Conservation (phyloP, 2,888 invertebrate species). For the Dinocampus coccinellae region DNA sequence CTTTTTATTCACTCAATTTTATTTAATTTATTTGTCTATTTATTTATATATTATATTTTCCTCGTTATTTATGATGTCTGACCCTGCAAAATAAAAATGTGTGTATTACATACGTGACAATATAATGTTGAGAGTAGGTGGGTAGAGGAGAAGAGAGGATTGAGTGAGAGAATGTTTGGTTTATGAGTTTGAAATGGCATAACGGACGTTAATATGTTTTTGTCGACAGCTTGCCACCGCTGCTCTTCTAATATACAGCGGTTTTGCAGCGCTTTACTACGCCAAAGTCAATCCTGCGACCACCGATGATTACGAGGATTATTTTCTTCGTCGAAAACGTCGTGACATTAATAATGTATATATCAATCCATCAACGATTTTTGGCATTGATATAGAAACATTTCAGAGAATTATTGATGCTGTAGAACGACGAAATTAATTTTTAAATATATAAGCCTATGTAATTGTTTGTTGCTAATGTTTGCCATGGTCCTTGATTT, state of each 20-base stretch:
- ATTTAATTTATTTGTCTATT: neutral
- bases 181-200: slow-evolving; percentile 28
- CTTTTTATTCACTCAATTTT: neutral
- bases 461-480: no score
- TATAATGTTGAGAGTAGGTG: neutral
- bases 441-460: slow-evolving; percentile 29
- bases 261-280: slow-evolving; percentile 88
- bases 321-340: slow-evolving; percentile 75
- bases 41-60: slow-evolving; percentile 15
- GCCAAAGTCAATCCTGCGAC: slow-evolving; percentile 88
- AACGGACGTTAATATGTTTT: slow-evolving; percentile 38
- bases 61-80: slow-evolving; percentile 39
- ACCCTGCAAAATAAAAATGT: slow-evolving; percentile 17
- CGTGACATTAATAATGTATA: slow-evolving; percentile 29
- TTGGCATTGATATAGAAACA: slow-evolving; percentile 75
- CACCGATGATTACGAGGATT: slow-evolving; percentile 83
- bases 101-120: neutral
- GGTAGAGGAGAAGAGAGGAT: slow-evolving; percentile 2
- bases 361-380: slow-evolving; percentile 52
- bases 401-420: slow-evolving; percentile 79
- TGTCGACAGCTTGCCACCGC: slow-evolving; percentile 83
- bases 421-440: slow-evolving; percentile 68
- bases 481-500: no score
- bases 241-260: slow-evolving; percentile 84
- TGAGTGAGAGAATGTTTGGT: slow-evolving; percentile 6